Percentiles rank a stretch among this genome's conserved stretches.
phyloP scores from a whole-genome alignment of 2,888 invertebrate genomes.

The Stratiomys singularior region DNA sequence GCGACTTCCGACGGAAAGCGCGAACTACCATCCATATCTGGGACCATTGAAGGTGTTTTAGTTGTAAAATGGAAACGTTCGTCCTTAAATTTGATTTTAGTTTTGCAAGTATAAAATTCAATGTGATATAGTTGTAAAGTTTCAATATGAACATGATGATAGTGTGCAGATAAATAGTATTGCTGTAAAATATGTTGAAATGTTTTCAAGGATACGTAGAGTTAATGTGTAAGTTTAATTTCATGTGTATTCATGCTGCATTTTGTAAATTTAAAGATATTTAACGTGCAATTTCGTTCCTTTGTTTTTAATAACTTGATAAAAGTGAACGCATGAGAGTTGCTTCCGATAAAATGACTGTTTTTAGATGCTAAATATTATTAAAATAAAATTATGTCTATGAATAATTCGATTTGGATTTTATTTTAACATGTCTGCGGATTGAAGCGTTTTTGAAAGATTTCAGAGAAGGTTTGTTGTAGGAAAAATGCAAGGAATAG shows the following conservation, averaged over 20 bases:
- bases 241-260: background rate
- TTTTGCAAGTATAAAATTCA: background rate
- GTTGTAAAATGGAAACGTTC: background rate
- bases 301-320: too few species aligned
- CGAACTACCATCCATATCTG: slow-evolving; percentile 20
- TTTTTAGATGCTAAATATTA: too few species aligned
- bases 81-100: background rate
- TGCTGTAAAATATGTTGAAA: background rate
- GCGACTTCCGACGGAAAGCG: background rate
- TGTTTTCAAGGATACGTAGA: background rate
- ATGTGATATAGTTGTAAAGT: slow-evolving; percentile 40
- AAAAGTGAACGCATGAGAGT: too few species aligned
- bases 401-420: too few species aligned
- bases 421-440: too few species aligned
- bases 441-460: too few species aligned
- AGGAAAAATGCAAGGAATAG: too few species aligned
- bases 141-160: background rate
- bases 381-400: too few species aligned
- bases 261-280: background rate
- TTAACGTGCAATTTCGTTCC: background rate
- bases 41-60: slow-evolving; percentile 42
- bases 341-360: too few species aligned
- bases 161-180: background rate
- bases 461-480: too few species aligned
- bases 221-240: background rate